These are phyloP conservation scores for Papilio glaucus DNA, from an alignment of 1,140 invertebrate genomes.

Conservation along the genomic window DNA sequence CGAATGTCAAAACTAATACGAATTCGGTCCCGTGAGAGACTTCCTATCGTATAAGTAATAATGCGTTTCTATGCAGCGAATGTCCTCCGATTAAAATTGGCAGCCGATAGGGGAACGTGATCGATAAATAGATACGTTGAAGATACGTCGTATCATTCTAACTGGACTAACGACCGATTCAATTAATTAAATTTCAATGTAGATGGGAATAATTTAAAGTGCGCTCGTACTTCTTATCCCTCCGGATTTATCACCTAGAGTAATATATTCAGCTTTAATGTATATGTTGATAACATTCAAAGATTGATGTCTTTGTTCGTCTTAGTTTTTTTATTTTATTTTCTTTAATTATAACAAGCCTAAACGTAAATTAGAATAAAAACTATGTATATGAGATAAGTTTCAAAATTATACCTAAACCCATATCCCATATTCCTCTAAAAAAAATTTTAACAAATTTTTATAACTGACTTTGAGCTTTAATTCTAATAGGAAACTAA, in stretches of 20 bases:
- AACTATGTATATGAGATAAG: too few relatives aligned
- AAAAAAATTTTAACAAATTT: too few relatives aligned
- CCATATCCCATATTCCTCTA: too few relatives aligned
- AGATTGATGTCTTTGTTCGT: neutral
- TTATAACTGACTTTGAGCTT: too few relatives aligned
- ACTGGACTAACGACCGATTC: conserved; percentile 32
- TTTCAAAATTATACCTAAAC: too few relatives aligned
- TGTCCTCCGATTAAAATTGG: conserved; percentile 82
- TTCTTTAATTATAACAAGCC: too few relatives aligned
- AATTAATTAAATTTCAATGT: conserved; percentile 19
- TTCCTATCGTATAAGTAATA: conserved; percentile 74
- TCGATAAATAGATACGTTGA: conserved; percentile 41
- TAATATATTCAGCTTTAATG: conserved; percentile 3
- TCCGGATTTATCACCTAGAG: neutral
- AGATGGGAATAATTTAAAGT: conserved; percentile 2
- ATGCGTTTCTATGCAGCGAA: conserved; percentile 73
- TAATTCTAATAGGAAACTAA: too few relatives aligned
- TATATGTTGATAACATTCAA: neutral
- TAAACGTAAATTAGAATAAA: too few relatives aligned
- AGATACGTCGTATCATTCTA: conserved; percentile 45
- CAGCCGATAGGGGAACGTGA: conserved; percentile 69
- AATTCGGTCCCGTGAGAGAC: conserved; percentile 76
- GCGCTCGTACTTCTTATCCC: neutral
- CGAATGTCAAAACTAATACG: conserved; percentile 83
- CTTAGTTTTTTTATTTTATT: too few relatives aligned